phyloP scores from a whole-genome alignment of 2,888 invertebrate species.

The Hirtodrosophila cameraria region DNA sequence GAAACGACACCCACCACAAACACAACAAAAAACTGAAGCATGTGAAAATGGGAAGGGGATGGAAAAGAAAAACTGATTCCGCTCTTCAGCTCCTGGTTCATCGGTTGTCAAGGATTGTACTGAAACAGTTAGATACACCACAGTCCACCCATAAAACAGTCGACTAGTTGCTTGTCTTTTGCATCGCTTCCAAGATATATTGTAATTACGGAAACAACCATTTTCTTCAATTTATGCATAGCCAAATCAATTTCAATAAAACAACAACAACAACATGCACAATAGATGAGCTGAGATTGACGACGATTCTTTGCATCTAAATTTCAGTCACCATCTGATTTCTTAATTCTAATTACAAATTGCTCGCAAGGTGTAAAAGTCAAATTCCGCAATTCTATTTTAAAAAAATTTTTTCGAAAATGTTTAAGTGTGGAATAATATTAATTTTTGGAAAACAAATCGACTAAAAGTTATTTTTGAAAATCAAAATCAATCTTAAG shows the following conservation, averaged over 20 bases:
- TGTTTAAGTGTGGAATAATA: too few relatives aligned
- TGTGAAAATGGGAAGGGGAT: slow-evolving; percentile 6
- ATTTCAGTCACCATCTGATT: slow-evolving; percentile 45
- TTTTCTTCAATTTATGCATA: slow-evolving; percentile 68
- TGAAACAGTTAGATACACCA: too few relatives aligned
- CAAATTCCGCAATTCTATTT: too few relatives aligned
- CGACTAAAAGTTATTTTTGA: too few relatives aligned
- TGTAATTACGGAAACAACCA: slow-evolving; percentile 70
- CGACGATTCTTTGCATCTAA: slow-evolving; percentile 26
- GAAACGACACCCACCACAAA: slow-evolving; percentile 48
- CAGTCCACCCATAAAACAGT: too few relatives aligned
- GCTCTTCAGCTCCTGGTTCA: slow-evolving; percentile 7
- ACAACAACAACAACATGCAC: slow-evolving; percentile 33
- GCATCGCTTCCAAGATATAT: slow-evolving; percentile 61
- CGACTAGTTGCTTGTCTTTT: too few relatives aligned
- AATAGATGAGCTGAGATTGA: slow-evolving; percentile 25
- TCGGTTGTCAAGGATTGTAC: background rate
- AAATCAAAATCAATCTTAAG: too few relatives aligned
- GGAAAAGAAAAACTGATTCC: slow-evolving; percentile 13
- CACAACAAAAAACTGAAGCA: slow-evolving; percentile 22
- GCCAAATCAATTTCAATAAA: slow-evolving; percentile 78
- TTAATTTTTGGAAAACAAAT: too few relatives aligned
- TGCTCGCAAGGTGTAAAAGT: too few relatives aligned
- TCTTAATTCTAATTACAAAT: slow-evolving; percentile 56
- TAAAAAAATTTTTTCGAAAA: slow-evolving; percentile 2